Percentiles rank a stretch among this genome's conserved stretches.
These are phyloP conservation scores for Ceyx erithaca DNA, from an alignment of 2,797 vertebrate species.

Conservation along the genomic window DNA sequence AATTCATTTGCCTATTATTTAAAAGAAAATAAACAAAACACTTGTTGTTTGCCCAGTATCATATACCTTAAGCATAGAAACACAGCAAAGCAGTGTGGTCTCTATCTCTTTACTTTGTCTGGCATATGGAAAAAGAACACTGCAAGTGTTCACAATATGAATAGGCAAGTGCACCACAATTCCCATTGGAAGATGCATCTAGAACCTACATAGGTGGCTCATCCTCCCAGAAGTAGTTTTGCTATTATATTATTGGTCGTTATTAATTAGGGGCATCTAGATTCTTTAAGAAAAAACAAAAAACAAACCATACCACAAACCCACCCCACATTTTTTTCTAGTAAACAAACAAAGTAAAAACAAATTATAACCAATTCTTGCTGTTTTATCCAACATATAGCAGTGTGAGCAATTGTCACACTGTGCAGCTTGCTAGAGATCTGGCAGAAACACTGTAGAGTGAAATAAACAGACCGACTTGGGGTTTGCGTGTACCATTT, in stretches of 20 bases:
- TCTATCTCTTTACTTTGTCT: background rate
- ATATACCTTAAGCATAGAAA: background rate
- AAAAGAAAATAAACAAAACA: background rate
- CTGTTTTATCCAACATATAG: background rate
- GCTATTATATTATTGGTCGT: background rate
- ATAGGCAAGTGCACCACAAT: background rate
- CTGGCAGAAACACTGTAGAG: background rate
- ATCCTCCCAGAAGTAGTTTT: background rate
- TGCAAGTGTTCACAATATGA: background rate
- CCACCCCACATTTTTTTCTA: background rate
- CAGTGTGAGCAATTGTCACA: background rate
- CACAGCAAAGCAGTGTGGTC: fast-evolving
- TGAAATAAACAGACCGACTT: background rate
- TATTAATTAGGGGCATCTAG: background rate
- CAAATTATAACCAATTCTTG: background rate
- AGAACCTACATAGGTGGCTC: background rate
- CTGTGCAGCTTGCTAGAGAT: background rate
- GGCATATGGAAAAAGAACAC: background rate
- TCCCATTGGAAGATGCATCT: background rate
- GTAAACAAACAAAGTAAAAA: background rate
- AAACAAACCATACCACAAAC: background rate
- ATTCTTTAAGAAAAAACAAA: background rate
- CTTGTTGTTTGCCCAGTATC: background rate
- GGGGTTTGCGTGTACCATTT: background rate
- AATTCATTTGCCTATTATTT: background rate